Percentiles rank a stretch among this genome's conserved stretches.
Conservation (phyloP, 2,113 vertebrate genomes). For the Heloderma charlesbogerti region DNA sequence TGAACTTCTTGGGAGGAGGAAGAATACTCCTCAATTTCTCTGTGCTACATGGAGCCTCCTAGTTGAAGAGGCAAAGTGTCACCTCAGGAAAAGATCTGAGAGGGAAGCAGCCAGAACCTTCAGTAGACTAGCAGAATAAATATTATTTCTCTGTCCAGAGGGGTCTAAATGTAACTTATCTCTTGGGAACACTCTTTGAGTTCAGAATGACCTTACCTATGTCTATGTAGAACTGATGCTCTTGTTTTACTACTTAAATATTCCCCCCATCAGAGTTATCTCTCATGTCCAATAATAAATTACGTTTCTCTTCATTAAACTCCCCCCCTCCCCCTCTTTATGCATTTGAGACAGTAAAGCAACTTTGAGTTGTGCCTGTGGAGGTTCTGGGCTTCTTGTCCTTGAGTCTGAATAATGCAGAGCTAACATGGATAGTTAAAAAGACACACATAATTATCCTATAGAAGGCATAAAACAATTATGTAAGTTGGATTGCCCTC, state of each 20-base stretch:
- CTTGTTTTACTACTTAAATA: neutral
- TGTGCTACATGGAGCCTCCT: neutral
- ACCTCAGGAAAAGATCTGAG: neutral
- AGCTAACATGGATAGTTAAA: neutral
- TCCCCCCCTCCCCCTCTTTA: neutral
- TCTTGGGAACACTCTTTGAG: neutral
- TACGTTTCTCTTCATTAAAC: neutral
- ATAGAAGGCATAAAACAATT: neutral
- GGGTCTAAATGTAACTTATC: neutral
- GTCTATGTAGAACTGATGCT: too few species aligned
- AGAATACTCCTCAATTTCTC: neutral
- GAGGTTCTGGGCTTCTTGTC: neutral
- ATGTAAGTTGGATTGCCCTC: neutral
- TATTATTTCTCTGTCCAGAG: neutral
- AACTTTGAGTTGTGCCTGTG: too few species aligned
- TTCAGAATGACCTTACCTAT: neutral
- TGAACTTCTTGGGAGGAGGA: neutral
- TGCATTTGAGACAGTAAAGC: neutral
- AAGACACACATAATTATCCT: neutral
- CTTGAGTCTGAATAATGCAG: neutral
- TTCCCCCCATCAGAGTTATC: too few species aligned
- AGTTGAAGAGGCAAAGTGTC: neutral
- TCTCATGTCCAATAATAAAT: neutral
- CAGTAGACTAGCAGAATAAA: neutral
- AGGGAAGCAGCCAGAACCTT: neutral